Evolutionary conservation across 2,797 vertebrate genomes (phyloP).

Genomic region (Thamnophis elegans): DNA sequence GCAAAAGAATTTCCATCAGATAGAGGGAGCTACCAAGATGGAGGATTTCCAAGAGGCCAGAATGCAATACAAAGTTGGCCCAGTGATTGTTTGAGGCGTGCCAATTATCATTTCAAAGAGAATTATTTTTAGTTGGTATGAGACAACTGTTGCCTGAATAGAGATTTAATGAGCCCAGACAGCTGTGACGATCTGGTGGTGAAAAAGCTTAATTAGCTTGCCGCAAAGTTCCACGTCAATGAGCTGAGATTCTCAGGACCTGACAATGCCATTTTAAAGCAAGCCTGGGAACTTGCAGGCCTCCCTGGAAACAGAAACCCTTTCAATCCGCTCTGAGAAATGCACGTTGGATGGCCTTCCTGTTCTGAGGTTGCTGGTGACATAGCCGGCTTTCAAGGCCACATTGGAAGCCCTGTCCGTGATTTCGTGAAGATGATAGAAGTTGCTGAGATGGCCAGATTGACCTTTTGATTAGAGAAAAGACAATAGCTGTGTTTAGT

Average conservation of each 20-base stretch:
- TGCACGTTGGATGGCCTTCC: constrained; percentile 45
- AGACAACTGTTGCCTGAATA: constrained; percentile 48
- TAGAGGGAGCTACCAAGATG: background rate
- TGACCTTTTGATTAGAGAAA: background rate
- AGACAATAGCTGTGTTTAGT: background rate
- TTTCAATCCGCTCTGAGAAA: constrained; percentile 40
- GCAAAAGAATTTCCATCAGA: background rate
- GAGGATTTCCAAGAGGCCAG: constrained; percentile 34
- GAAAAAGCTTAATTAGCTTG: constrained; percentile 64
- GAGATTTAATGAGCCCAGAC: constrained; percentile 59
- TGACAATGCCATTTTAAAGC: constrained; percentile 45
- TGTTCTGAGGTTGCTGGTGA: constrained; percentile 6
- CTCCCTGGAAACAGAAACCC: constrained; percentile 34
- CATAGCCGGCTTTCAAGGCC: background rate
- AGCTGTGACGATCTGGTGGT: constrained; percentile 58
- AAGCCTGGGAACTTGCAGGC: constrained; percentile 31
- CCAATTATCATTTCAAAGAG: constrained; percentile 63
- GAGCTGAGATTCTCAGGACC: constrained; percentile 56
- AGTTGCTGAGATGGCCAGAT: background rate
- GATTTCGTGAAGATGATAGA: background rate
- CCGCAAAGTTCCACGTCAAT: constrained; percentile 25
- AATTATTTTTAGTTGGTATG: constrained; percentile 41
- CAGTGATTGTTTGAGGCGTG: constrained; percentile 47
- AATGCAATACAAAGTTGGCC: constrained; percentile 6
- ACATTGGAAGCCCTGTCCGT: background rate